A percentile compares a stretch with the other conserved stretches of the same genome.
Evolutionary conservation across 1,140 invertebrate species (phyloP).

Genomic region (Cardiocondyla obscurior): DNA sequence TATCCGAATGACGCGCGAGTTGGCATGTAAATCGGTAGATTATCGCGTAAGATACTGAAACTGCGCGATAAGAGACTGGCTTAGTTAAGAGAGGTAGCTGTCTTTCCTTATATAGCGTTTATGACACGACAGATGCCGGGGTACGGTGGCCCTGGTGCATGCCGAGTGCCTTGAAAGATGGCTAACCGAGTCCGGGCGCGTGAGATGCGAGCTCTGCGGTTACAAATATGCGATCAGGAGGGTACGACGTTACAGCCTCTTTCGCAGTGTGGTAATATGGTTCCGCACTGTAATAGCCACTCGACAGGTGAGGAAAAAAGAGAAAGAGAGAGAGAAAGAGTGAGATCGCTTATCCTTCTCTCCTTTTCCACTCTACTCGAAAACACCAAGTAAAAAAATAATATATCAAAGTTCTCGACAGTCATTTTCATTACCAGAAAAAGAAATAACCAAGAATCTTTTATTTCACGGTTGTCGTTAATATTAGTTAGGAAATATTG

Average conservation of each 20-base stretch:
- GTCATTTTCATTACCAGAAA: too few relatives aligned
- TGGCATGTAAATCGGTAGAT: neutral
- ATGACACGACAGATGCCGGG: conserved; percentile 84
- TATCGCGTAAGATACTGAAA: neutral
- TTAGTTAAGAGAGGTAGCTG: neutral
- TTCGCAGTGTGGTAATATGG: conserved; percentile 84
- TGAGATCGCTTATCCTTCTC: neutral
- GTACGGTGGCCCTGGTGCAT: conserved; percentile 88
- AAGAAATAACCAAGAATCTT: too few relatives aligned
- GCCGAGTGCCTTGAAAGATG: conserved; percentile 88
- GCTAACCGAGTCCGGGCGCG: conserved; percentile 87
- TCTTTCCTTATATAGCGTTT: neutral
- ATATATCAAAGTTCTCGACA: too few relatives aligned
- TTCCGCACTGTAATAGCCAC: conserved; percentile 85
- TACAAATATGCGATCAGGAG: conserved; percentile 84
- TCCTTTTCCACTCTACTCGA: neutral
- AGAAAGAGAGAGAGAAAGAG: neutral
- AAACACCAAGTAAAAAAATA: too few relatives aligned
- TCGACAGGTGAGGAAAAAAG: conserved; percentile 80
- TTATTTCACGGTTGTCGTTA: too few relatives aligned
- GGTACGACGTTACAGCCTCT: conserved; percentile 84
- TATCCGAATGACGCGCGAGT: neutral
- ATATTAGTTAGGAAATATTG: neutral
- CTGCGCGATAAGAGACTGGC: neutral
- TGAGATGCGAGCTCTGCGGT: conserved; percentile 86